Evolutionary conservation across 2,888 invertebrate genomes (phyloP).

Genomic region (Rhorus exstirpatorius): DNA sequence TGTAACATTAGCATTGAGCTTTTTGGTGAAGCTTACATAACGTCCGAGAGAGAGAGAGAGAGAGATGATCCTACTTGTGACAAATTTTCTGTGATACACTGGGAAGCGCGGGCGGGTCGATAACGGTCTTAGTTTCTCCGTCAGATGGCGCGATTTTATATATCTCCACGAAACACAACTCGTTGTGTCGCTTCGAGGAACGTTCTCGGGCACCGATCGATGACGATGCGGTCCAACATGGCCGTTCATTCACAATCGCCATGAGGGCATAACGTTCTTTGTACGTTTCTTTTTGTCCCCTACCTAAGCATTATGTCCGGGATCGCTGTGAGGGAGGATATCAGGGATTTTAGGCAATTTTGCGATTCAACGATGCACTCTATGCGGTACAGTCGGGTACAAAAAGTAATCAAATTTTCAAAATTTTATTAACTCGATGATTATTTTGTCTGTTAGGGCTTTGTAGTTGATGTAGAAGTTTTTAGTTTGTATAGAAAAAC

Average conservation of each 20-base stretch:
- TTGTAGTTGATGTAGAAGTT: too few relatives aligned
- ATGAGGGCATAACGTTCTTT: constrained; percentile 56
- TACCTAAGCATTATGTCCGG: not conserved
- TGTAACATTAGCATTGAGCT: constrained; percentile 73
- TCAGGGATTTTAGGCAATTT: not conserved
- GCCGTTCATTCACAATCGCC: constrained; percentile 75
- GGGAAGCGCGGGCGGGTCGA: constrained; percentile 78
- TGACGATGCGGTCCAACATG: constrained; percentile 84
- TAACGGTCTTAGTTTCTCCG: constrained; percentile 74
- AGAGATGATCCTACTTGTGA: too few relatives aligned
- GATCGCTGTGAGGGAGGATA: too few relatives aligned
- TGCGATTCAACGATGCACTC: not conserved
- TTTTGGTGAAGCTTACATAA: constrained; percentile 79
- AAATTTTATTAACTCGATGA: not conserved
- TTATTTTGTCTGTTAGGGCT: not conserved
- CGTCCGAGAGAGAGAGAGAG: constrained; percentile 47
- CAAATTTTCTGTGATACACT: too few relatives aligned
- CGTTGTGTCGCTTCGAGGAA: constrained; percentile 60
- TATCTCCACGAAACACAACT: constrained; percentile 56
- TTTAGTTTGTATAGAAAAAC: too few relatives aligned
- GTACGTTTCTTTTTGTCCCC: not conserved
- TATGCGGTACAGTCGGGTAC: not conserved
- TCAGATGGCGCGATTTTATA: constrained; percentile 81
- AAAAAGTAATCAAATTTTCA: not conserved
- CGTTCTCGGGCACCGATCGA: constrained; percentile 80